A percentile compares a stretch with the other conserved stretches of the same genome.
phyloP scores from a whole-genome alignment of 2,888 invertebrate species.

The Cylloceria caligata region DNA sequence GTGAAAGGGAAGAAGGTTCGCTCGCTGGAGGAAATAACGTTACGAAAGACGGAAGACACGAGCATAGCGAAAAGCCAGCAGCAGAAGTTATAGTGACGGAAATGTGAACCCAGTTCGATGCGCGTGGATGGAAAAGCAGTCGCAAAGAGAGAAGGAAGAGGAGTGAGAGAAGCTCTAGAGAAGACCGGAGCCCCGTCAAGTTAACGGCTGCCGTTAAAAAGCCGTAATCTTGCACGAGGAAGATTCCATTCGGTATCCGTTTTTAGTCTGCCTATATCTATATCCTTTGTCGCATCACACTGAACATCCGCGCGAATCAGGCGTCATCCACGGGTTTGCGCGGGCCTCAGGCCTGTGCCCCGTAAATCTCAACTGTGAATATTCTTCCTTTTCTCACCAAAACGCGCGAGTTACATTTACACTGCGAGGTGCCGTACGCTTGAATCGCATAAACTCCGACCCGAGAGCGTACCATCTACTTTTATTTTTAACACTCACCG shows the following conservation, averaged over 20 bases:
- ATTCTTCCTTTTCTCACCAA: not conserved
- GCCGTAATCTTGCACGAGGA: conserved; percentile 57
- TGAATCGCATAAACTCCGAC: not conserved
- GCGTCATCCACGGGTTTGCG: not conserved
- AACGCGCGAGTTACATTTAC: not conserved
- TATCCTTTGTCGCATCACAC: not conserved
- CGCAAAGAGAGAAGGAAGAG: conserved; percentile 19
- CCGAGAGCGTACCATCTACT: not conserved
- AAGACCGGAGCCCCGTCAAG: conserved; percentile 44
- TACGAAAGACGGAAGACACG: conserved; percentile 30
- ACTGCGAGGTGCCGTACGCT: not conserved
- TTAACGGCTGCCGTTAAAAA: conserved; percentile 68
- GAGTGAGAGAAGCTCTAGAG: conserved; percentile 15
- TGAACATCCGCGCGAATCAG: conserved; percentile 16
- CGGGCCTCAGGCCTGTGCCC: not conserved
- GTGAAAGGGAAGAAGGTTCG: conserved; percentile 14
- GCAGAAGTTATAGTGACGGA: conserved; percentile 23
- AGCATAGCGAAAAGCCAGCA: not conserved
- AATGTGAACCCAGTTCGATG: conserved; percentile 35
- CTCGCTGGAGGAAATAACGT: conserved; percentile 56
- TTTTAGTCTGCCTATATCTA: conserved; percentile 11
- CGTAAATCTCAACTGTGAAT: conserved; percentile 9
- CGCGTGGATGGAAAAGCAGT: conserved; percentile 21
- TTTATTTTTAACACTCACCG: conserved; percentile 1
- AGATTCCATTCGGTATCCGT: conserved; percentile 55